Percentiles rank a stretch among this genome's conserved stretches.
phyloP scores from a whole-genome alignment of 2,113 vertebrate genomes.

The Echinops telfairi region DNA sequence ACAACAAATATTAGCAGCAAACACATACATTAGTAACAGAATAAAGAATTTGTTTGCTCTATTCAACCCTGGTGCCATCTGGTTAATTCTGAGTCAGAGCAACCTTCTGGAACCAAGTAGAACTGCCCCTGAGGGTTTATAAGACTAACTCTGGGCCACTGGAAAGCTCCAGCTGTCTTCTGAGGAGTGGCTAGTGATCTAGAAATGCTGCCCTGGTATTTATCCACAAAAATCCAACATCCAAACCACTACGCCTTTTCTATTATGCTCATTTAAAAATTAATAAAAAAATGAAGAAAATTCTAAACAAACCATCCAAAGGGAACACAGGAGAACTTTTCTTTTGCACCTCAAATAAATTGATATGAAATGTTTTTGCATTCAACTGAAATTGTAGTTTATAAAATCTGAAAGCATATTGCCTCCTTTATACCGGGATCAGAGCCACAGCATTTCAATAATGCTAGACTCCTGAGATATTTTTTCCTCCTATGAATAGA shows the following conservation, averaged over 20 bases:
- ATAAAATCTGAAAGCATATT: background rate
- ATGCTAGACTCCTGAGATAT: background rate
- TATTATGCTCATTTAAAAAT: background rate
- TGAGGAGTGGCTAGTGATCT: background rate
- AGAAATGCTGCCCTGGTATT: too few species aligned
- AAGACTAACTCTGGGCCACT: background rate
- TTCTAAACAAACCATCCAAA: background rate
- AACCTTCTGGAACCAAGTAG: too few species aligned
- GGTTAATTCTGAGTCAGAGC: too few species aligned
- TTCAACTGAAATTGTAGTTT: background rate
- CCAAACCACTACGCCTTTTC: too few species aligned
- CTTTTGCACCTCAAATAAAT: background rate
- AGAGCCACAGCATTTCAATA: background rate
- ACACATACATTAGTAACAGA: too few species aligned
- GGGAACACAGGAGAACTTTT: background rate
- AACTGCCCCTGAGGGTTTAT: too few species aligned
- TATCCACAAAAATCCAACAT: too few species aligned
- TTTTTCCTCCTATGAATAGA: background rate
- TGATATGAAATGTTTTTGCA: background rate
- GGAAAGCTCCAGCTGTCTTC: too few species aligned
- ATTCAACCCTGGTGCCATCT: too few species aligned
- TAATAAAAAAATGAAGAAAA: background rate
- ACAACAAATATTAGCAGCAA: too few species aligned
- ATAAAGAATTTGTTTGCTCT: too few species aligned
- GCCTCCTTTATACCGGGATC: background rate